Evolutionary conservation across 2,888 invertebrate genomes (phyloP).

Genomic region (Andrena camellia): DNA sequence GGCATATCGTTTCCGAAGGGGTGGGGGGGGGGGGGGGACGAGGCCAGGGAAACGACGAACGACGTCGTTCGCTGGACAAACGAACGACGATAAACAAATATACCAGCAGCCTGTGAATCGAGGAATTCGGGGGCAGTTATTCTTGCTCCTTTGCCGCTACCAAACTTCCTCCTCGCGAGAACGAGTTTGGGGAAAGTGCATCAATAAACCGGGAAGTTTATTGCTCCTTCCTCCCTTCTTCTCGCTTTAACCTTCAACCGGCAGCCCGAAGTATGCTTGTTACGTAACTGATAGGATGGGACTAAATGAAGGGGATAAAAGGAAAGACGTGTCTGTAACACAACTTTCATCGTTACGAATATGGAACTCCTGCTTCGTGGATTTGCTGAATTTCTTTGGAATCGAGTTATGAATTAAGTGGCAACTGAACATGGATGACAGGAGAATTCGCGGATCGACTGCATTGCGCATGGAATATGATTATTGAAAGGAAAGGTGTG

Average conservation of each 20-base stretch:
- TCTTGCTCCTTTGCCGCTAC: not conserved
- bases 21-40: too few species aligned
- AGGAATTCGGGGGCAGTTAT: slow-evolving; percentile 3
- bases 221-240: not conserved
- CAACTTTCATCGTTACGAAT: too few species aligned
- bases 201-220: not conserved
- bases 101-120: not conserved
- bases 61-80: not conserved
- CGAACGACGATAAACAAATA: slow-evolving; percentile 35
- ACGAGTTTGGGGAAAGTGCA: not conserved
- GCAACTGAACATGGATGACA: too few species aligned
- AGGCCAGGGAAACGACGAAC: slow-evolving; percentile 7
- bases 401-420: too few species aligned
- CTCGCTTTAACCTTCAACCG: too few species aligned
- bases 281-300: too few species aligned
- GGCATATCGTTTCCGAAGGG: not conserved
- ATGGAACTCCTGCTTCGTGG: too few species aligned
- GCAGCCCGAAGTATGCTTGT: too few species aligned
- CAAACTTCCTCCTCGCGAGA: not conserved
- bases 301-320: too few species aligned
- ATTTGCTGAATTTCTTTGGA: too few species aligned
- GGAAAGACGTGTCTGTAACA: too few species aligned
- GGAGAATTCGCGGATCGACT: not conserved
- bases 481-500: too few species aligned
- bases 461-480: not conserved